Evolutionary conservation across 2,113 vertebrate genomes (phyloP), one percentile per base, ranked within the genome.

Genomic region (Lichenostomus cassidix): DNA sequence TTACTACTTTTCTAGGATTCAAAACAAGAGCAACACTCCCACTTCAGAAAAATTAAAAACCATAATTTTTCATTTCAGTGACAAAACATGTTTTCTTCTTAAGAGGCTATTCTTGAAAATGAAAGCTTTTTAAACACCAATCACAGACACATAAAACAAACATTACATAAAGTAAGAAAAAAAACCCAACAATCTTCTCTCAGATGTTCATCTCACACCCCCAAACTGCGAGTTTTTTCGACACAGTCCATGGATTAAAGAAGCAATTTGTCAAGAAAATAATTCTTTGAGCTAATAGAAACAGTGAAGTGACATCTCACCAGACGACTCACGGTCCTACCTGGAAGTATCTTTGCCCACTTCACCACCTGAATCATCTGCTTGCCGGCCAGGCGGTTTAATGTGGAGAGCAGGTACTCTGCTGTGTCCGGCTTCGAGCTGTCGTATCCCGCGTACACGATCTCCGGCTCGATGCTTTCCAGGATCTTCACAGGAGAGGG

Each of bases 301-400:
- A 33, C n/a, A 59, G 27, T 1, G 7, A 89, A 49, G 23, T 50
- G 56, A 37, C 46, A 67, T 41, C 56, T 56, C 23, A 33, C 9
- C 41, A 12, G 53, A 52, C 23, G 63, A 9, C 20, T 39, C 4
- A 0, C 0, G 16, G 49, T 94, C 98, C 91, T 98, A 99, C 99
- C 99, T 99, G 99, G 99, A 98, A 99, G 99, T 98, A 99, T 98
- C 98, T 99, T 99, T 97, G 99, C 99, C 99, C 99, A 99, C 97
- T 99, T 99, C 96, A 99, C 99, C 89, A 99, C 98, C 86, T 99
- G 99, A 70, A 99, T 99, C 99, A 99, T 99, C 98, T 99, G 99
- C 96, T 99, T 99, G 95, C 99, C 99, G 0, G 99, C 99, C 90
- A 99, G 97, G 97, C 98, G 98, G 98, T 99, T 99, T 94, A 99